These are phyloP conservation scores for Caenorhabditis becei DNA, from an alignment of 2,888 invertebrate species.

Conservation along the genomic window DNA sequence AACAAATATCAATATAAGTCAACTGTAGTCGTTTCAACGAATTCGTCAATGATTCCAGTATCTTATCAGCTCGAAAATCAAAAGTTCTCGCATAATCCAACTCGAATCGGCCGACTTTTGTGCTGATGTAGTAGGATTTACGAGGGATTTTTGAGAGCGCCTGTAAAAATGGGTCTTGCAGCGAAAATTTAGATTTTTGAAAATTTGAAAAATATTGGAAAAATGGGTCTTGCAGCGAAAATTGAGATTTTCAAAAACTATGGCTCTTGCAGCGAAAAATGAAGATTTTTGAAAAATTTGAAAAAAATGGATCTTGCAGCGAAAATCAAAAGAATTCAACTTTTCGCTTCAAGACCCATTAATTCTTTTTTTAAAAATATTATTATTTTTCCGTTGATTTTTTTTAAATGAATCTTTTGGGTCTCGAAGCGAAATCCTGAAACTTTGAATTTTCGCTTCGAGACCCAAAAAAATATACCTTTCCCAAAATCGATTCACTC, in stretches of 20 bases:
- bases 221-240: not conserved
- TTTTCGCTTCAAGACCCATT: no score
- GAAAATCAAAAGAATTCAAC: no score
- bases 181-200: conserved; percentile 24
- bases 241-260: not conserved
- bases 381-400: no score
- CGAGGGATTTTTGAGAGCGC: conserved; percentile 89
- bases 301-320: no score
- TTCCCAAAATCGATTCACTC: conserved; percentile 90
- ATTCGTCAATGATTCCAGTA: conserved; percentile 87
- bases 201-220: conserved; percentile 1
- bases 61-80: conserved; percentile 89
- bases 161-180: conserved; percentile 72
- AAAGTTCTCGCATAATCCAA: conserved; percentile 88
- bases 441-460: no score
- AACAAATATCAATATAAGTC: conserved; percentile 88
- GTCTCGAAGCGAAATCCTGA: no score
- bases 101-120: conserved; percentile 91
- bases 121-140: conserved; percentile 90
- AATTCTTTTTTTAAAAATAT: no score
- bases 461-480: conserved; percentile 84
- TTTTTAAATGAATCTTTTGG: no score
- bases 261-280: no score
- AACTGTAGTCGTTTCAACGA: conserved; percentile 88
- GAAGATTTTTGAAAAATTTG: no score